Conservation (phyloP, 1,140 invertebrate genomes). For the Orchestia grillus region DNA sequence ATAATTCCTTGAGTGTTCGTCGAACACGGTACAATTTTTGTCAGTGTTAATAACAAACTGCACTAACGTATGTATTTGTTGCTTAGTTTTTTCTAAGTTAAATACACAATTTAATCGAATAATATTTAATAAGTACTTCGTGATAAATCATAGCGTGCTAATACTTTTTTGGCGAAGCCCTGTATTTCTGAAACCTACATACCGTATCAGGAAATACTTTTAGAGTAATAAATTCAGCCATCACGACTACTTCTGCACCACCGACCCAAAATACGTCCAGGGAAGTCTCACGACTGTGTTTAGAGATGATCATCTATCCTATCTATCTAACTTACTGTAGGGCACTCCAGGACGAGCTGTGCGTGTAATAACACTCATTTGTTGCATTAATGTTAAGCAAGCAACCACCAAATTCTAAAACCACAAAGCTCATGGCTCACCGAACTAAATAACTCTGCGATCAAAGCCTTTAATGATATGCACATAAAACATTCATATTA, state of each 20-base stretch:
- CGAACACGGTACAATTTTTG: no score
- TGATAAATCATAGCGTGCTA: no score
- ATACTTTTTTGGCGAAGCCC: no score
- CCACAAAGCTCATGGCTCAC: not conserved
- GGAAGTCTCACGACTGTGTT: not conserved
- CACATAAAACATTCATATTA: conserved; percentile 32
- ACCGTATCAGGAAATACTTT: not conserved
- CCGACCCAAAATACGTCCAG: not conserved
- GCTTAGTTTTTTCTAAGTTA: no score
- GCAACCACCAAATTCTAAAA: not conserved
- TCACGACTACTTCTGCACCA: not conserved
- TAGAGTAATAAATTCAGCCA: not conserved
- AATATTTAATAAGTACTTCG: no score
- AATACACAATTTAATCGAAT: no score
- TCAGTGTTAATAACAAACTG: no score
- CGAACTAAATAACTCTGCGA: not conserved
- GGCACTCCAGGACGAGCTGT: not conserved
- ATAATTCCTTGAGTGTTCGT: no score
- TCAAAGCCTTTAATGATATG: conserved; percentile 23
- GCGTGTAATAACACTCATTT: not conserved
- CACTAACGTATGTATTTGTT: no score
- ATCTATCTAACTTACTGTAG: no score
- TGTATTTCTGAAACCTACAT: no score
- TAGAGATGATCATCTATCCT: not conserved
- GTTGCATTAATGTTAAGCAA: not conserved